phyloP scores from a whole-genome alignment of 1,140 invertebrate species.

The Trachelipus rathkii region DNA sequence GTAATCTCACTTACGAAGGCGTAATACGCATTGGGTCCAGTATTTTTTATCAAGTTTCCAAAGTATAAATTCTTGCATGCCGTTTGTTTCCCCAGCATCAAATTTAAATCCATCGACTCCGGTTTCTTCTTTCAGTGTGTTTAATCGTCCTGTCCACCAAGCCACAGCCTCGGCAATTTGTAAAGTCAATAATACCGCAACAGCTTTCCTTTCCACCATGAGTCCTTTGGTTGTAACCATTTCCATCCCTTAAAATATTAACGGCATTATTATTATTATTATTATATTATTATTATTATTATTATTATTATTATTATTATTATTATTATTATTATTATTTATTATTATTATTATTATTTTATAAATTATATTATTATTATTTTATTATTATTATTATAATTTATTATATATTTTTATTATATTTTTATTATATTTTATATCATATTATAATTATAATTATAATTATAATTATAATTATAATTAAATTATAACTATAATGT shows the following conservation, averaged over 20 bases:
- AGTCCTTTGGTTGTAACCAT: constrained; percentile 54
- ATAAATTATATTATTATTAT: no score
- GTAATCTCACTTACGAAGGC: constrained; percentile 24
- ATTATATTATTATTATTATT: no score
- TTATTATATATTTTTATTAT: no score
- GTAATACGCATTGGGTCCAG: constrained; percentile 38
- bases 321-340: no score
- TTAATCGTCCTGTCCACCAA: constrained; percentile 69
- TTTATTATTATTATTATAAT: no score
- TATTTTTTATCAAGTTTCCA: constrained; percentile 40
- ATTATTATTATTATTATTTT: no score
- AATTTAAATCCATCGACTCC: constrained; percentile 87
- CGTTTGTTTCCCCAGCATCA: constrained; percentile 78
- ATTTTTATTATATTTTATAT: no score
- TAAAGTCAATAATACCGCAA: constrained; percentile 70
- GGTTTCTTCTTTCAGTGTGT: constrained; percentile 57
- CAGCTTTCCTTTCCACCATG: constrained; percentile 83
- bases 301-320: no score
- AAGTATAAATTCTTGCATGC: constrained; percentile 49
- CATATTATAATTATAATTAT: no score
- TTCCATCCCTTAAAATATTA: constrained; percentile 9
- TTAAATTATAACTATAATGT: no score
- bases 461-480: no score
- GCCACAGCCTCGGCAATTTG: constrained; percentile 64
- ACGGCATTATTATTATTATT: background rate